A percentile compares a stretch with the other conserved stretches of the same genome.
phyloP scores from a whole-genome alignment of 2,888 invertebrate species.

The Ypsolopha scabrella region DNA sequence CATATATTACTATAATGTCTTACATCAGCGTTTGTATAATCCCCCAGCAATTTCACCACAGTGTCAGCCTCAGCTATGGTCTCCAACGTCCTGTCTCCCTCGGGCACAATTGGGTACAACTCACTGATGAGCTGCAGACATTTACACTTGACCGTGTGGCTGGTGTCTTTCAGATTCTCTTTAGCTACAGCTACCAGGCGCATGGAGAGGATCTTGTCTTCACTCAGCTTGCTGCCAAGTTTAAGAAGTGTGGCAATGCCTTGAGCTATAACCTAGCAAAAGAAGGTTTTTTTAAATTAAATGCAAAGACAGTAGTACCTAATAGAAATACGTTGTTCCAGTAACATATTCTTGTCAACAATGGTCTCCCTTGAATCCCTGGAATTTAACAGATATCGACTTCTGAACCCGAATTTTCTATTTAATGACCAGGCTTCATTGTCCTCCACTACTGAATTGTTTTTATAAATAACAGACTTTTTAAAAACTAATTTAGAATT shows the following conservation, averaged over 20 bases:
- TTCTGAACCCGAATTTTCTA: too few relatives aligned
- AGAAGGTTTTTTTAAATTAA: not conserved
- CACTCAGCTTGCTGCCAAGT: slow-evolving; percentile 73
- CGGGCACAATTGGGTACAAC: slow-evolving; percentile 72
- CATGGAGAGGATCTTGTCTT: slow-evolving; percentile 71
- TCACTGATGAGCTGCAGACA: slow-evolving; percentile 85
- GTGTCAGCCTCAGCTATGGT: slow-evolving; percentile 70
- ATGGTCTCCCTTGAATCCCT: too few relatives aligned
- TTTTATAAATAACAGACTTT: too few relatives aligned
- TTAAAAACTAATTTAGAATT: too few relatives aligned
- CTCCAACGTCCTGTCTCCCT: slow-evolving; percentile 50
- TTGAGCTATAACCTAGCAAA: slow-evolving; percentile 74
- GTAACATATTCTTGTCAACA: too few relatives aligned
- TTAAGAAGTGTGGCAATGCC: slow-evolving; percentile 79
- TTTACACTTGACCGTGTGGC: slow-evolving; percentile 83
- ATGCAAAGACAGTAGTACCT: too few relatives aligned
- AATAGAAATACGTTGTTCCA: too few relatives aligned
- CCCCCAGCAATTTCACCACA: slow-evolving; percentile 80
- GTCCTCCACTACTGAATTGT: too few relatives aligned
- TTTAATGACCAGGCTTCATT: too few relatives aligned
- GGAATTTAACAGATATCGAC: too few relatives aligned
- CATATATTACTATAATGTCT: slow-evolving; percentile 2
- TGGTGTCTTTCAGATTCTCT: slow-evolving; percentile 79
- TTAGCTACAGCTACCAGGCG: slow-evolving; percentile 74
- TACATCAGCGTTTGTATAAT: slow-evolving; percentile 83